Base-by-base conservation (phyloP, 92 coral and sea anemone genomes). In the Bergia sp. region DNA sequence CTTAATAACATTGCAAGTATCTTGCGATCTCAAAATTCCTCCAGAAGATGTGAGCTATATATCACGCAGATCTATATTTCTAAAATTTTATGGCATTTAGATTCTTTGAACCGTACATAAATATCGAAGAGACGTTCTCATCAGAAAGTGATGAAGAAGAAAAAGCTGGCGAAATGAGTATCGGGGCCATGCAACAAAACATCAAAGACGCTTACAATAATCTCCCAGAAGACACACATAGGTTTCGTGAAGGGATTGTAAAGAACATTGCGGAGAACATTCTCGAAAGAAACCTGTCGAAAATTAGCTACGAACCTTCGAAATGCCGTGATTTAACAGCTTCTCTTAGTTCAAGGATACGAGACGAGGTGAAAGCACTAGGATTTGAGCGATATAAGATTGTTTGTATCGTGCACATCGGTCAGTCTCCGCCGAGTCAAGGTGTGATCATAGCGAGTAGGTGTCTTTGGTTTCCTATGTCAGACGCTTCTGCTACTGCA, bases 401-500 rank as follows among this genome's bases (percentile, higher is more conserved):
- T 43, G 93, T 94, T 41, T 69, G 91, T 67, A 91, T 89, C 36
- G 97, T 94, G 0, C 86, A 91, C 45, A 94, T 94, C 67, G 97
- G 97, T 40, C 61, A 72, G 66, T 90, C 91, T 37, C 71, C 91
- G 23, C 84, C 84, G 57, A 85, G 81, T 10, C 94, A 94, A 81
- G 90, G 92, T 1, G 53, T 94, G 55, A 76, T 79, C 40, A 87
- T 94, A 37, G 91, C 90, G 0, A 94, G 95, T 86, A 90, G 97
- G 44, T 94, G 97, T 67, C 89, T 92, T 43, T 94, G 97, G 97
- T 82, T 86, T 64, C 94, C 94, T 7, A 80, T 88, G 49, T 89
- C 86, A 1, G 95, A 92, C 18, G 9, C 10, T 0, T 5, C 89
- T 50, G 91, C 90, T 5, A 92, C 92, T 21, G 93, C 94, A 18